Conservation (phyloP, 2,797 vertebrate genomes). For the Characodon lateralis region DNA sequence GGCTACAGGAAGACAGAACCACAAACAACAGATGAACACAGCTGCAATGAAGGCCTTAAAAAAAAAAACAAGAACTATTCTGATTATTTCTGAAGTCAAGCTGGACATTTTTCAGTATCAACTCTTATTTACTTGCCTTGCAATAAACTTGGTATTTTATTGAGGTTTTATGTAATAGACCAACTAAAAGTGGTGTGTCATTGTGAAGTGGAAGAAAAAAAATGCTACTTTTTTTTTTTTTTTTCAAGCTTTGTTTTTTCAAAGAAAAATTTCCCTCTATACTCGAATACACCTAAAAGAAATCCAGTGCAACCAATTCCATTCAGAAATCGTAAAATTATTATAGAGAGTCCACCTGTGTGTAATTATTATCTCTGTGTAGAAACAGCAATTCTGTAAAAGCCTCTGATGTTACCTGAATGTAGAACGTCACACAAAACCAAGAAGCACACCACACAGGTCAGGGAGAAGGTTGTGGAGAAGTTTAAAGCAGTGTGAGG, state of each 20-base stretch:
- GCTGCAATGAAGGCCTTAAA: neutral
- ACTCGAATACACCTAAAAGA: neutral
- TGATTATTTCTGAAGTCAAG: neutral
- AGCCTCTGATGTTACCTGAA: neutral
- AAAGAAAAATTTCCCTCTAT: neutral
- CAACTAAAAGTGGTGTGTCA: no score
- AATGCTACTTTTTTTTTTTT: neutral
- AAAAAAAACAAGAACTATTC: neutral
- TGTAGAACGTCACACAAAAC: neutral
- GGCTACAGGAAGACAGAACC: neutral
- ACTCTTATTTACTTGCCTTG: neutral
- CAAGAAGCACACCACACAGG: neutral
- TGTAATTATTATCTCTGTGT: neutral
- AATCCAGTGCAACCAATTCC: neutral
- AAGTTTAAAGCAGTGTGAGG: no score
- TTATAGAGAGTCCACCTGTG: neutral
- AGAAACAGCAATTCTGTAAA: neutral
- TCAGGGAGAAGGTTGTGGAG: no score
- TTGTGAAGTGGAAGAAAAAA: neutral
- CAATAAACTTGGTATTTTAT: neutral
- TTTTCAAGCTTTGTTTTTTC: neutral
- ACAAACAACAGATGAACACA: neutral
- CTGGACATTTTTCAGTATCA: neutral
- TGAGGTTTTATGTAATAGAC: no score
- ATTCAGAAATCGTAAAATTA: neutral